Percentiles rank a stretch among this genome's conserved stretches.
Conservation (phyloP, 1,140 invertebrate species). For the Aleiodes sp. region DNA sequence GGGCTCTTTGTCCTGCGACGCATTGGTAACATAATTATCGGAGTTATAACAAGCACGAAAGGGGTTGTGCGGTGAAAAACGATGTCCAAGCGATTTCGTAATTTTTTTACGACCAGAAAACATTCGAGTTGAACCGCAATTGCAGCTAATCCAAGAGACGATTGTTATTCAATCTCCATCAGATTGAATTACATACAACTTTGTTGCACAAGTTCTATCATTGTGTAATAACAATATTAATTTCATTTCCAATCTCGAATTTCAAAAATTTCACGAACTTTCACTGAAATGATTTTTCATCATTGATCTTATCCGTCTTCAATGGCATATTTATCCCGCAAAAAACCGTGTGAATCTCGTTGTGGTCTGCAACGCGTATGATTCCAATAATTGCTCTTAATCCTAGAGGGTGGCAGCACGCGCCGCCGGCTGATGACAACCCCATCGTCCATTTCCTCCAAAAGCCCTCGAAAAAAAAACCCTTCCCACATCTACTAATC, state of each 20-base stretch:
- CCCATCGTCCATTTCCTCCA: conserved; percentile 7
- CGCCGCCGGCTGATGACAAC: conserved; percentile 43
- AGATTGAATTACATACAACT: no score
- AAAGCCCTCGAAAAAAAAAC: conserved; percentile 39
- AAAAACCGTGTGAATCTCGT: conserved; percentile 38
- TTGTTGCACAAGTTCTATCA: no score
- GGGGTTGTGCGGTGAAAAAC: neutral
- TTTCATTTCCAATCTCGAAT: no score
- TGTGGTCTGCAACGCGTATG: conserved; percentile 48
- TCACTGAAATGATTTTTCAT: no score
- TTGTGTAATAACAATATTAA: no score
- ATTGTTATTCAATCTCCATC: neutral
- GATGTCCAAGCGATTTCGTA: conserved; percentile 3
- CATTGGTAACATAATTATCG: conserved; percentile 69
- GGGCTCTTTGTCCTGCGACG: conserved; percentile 62
- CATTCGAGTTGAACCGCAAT: neutral
- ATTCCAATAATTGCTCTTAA: conserved; percentile 65
- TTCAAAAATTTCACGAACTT: no score
- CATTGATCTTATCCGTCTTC: neutral
- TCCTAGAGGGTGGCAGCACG: conserved; percentile 56
- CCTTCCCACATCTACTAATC: neutral
- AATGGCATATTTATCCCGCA: neutral
- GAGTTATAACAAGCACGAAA: conserved; percentile 65
- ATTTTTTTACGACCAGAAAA: neutral
- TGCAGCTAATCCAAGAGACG: neutral